Evolutionary conservation across 2,888 invertebrate species (phyloP).

Genomic region (Neoaliturus tenellus): DNA sequence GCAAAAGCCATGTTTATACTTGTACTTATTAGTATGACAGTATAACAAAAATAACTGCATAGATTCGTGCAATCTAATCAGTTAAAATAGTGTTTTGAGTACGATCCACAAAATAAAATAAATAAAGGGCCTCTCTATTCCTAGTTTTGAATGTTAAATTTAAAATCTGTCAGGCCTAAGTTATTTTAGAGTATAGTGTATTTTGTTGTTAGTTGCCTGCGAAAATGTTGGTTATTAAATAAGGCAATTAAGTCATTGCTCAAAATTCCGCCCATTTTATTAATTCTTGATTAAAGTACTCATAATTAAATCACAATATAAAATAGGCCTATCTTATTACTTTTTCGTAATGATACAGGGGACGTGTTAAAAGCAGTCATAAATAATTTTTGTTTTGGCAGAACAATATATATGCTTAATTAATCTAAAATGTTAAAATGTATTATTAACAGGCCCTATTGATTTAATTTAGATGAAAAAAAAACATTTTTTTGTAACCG

Average conservation of each 20-base stretch:
- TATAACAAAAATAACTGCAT: too few species aligned
- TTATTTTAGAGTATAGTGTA: neutral
- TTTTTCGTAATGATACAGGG: neutral
- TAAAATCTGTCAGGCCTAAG: neutral
- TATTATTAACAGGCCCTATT: neutral
- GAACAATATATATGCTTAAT: neutral
- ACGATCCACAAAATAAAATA: neutral
- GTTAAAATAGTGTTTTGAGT: neutral
- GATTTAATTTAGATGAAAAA: neutral
- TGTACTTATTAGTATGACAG: too few species aligned
- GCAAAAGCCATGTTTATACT: too few species aligned
- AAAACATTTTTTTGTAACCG: slow-evolving; percentile 3
- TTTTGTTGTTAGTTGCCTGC: neutral
- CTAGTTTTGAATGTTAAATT: neutral
- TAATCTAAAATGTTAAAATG: neutral
- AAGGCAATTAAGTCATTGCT: neutral
- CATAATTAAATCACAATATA: neutral
- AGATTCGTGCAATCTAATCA: too few species aligned
- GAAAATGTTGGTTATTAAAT: neutral
- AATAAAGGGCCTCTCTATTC: neutral
- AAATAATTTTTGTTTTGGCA: neutral
- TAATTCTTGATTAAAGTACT: neutral
- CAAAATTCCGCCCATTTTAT: neutral
- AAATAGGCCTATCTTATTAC: too few species aligned
- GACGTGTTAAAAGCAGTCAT: neutral